Evolutionary conservation across 1,140 invertebrate species (phyloP), one percentile per base, ranked within the genome.

Genomic region (Diorhabda elongata): DNA sequence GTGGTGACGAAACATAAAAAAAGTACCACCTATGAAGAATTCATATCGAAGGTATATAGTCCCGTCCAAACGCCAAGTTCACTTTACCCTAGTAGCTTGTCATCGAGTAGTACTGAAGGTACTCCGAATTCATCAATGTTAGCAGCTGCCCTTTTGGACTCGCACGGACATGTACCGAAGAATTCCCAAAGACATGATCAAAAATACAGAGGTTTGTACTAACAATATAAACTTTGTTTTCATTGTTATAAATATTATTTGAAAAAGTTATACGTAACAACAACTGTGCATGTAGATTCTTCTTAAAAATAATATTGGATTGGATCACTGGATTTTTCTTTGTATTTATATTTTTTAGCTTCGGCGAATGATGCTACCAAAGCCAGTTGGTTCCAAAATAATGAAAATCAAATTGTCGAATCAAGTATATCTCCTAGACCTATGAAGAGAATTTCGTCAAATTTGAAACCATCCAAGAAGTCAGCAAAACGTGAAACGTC

Each of bases 1-100:
- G 91, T 98, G n/a, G 91, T 95, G 67, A 87, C 88, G 69, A 91
- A 96, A 77, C 93, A 97, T 81, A 94, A 93, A 81, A 91, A 93
- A 78, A 87, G 89, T 57, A 91, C 92, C 62, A 97, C 94, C 42
- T 98, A 97, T 83, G 97, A 98, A 83, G 91, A 95, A 64, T 96
- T 96, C 81, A 89, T 92, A 69, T 88, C 91, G 3, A 88, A 91
- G 79, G 90, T 96, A 59, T 96, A 92, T 80, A 91, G 90, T 72
- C 94, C 94, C 3, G 86, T 91, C 70, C 86, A 88, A 62, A 83
- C 84, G 3, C 74, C 81, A 11, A 84, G 83, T 75, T 81, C 84
- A 4, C 88, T 82, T 75, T 80, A 74, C 64, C 78, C 77, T 5
- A 72, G 80, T 67, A 79, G 73, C 69, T 73, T 74, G 11, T 72